Evolutionary conservation across 2,888 invertebrate genomes (phyloP).

Genomic region (Cataglyphis cursor): DNA sequence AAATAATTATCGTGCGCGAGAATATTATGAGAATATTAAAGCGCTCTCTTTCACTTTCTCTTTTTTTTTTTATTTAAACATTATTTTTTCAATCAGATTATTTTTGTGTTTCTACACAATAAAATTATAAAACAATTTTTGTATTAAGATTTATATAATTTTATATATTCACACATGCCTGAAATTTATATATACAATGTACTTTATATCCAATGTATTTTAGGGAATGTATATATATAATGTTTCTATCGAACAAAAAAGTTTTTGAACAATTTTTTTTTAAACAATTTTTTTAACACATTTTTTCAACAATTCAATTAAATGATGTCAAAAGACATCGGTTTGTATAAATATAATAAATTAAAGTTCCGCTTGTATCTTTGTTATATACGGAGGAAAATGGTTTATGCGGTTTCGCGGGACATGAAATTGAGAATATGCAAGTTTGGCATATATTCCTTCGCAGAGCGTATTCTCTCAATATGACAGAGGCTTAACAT

Average conservation of each 20-base stretch:
- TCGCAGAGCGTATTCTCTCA: slow-evolving; percentile 7
- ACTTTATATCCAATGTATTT: background rate
- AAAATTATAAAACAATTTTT: background rate
- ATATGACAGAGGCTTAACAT: slow-evolving; percentile 11
- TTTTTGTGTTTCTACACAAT: background rate
- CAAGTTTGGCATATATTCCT: background rate
- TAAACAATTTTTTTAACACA: background rate
- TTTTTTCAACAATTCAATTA: background rate
- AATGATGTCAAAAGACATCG: background rate
- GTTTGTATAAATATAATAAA: background rate
- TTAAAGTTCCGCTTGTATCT: background rate
- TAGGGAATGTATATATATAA: background rate
- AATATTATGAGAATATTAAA: background rate
- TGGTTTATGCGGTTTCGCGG: background rate
- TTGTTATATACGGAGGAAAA: background rate
- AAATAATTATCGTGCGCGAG: background rate
- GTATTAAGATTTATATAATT: background rate
- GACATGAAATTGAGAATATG: background rate
- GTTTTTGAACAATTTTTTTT: background rate
- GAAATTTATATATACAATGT: background rate
- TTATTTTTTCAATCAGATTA: background rate
- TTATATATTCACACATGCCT: background rate
- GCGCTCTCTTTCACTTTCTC: background rate
- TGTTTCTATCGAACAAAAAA: background rate
- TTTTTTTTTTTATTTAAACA: background rate